Evolutionary conservation across 2,113 vertebrate species (phyloP), one percentile per base, ranked within the genome.

Genomic region (Lasiurus cinereus): DNA sequence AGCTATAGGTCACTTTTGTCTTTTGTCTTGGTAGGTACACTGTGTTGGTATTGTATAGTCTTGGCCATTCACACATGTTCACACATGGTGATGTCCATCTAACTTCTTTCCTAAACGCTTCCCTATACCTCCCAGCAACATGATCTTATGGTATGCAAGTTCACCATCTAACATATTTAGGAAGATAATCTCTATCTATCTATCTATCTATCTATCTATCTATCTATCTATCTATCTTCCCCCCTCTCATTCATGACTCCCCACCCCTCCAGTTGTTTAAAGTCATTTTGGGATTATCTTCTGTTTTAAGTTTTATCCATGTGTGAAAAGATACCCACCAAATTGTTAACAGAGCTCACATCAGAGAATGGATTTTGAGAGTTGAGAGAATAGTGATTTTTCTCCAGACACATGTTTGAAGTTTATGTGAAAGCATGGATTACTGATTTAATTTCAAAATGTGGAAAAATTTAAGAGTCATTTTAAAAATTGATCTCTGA

Each of bases 261-360:
- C 56, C 24, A 9, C 4, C 56, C 46, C 21, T 8, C 76, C 33
- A 69, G 70, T 43, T 43, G 64, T 90, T 87, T 48, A 52, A 73
- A 86, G 29, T 56, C 69, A 52, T 84, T 90, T 90, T 56, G 33
- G 43, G 15, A 33, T 93, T 94, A 36, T 64, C 0, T 79, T 36
- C 10, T 88, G 59, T 69, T 90, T 74, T 88, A 73, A 46, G 36
- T 83, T 93, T 83, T 93, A 67, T 19, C 11, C 15, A 46, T 39
- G 24, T 70, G 18, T 86, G 31, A 83, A 87, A 52, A 64, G 19
- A 14, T 15, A 31, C 0, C 19, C 14, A 31, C 43, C 33, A 59
- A 33, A 54, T 74, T 90, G n/a, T 56, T 78, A 27, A 52, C 6
- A 43, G 8, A 48, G 22, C 29, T 10, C 21, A 82, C 1, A 39